Base-by-base conservation (phyloP, 2,797 vertebrate species). In the Periophthalmus magnuspinnatus region DNA sequence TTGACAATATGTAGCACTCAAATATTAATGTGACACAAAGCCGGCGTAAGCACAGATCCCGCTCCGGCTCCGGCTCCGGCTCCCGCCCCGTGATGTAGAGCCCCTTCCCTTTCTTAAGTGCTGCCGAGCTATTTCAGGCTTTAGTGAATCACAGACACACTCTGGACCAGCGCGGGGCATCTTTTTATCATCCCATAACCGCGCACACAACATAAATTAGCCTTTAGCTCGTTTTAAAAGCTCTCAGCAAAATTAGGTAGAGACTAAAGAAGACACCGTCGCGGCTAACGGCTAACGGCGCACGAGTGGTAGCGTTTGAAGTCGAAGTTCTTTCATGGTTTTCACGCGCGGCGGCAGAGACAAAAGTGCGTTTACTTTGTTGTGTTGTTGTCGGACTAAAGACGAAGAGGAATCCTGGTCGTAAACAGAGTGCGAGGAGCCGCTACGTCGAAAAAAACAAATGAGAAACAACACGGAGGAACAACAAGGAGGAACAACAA, bases 201-300 rank as follows among this genome's bases (percentile, higher is more conserved):
- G 78, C 69, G 57, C 80, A 68, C 41, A 67, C 70, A 82, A 83
- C 85, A 83, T 94, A 91, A 93, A 92, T 93, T 89, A 90, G 80
- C 77, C 75, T 83, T 91, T 88, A 86, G 84, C 90, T 91, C 88
- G 88, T 93, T 90, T 89, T 74, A 80, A 86, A 92, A 92, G 90
- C 92, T 93, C 89, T 93, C 90, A 92, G 89, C 88, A 91, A 92
- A 92, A 93, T 93, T 88, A 93, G 88, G 83, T 84, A 79, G 86
- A 88, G 88, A 87, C 88, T 83, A 83, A 89, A 86, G 75, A 83
- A 86, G 82, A 84, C 82, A 70, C 70, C 50, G 66, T 73, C 68
- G 74, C 75, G 69, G 79, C 79, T 79, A 72, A 82, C n/a, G n/a
- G n/a, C n/a, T n/a, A n/a, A n/a, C n/a, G n/a, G n/a, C 79, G 81